Evolutionary conservation across 2,113 vertebrate species (phyloP), one percentile per base, ranked within the genome.

Genomic region (Myotis yumanensis): DNA sequence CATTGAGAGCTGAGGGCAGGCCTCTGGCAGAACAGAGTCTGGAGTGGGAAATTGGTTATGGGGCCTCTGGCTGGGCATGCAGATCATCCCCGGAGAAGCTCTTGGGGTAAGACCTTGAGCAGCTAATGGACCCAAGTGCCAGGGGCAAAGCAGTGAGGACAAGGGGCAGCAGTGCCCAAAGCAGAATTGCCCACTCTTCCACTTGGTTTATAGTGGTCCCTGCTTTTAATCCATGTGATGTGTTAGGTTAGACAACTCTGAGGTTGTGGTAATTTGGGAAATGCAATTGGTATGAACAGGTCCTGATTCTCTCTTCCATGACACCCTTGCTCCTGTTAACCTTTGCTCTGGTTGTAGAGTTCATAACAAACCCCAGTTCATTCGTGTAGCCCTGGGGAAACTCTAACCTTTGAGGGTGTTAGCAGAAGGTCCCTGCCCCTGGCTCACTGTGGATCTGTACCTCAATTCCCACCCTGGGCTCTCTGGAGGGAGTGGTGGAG

Each of bases 1-100:
- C 54, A 93, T 90, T 46, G 35, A 90, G 76, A 91, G 9, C 28
- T 51, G 28, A 95, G 82, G 81, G 62, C 10, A 86, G 57, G 35
- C 7, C 73, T 89, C 57, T 76, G 66, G 43, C 54, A 80, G 52
- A 62, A 62, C 5, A 69, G 54, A 37, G 18, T 43, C 1, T 20
- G 22, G 54, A 80, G 73, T 1, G 46, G 23, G 66, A 89, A 81
- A 85, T 57, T 62, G 35, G 57, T 59, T 57, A 18, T 32, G 32
- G 18, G 73, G 32, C 68, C 57, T 46, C 17, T 83, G 89, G 32
- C 51, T 23, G 32, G 23, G 11, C 66, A 43, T 51, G 23, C 11
- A 52, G 73, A 71, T 30, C 43, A 84, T 57, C 23, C 51, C n/a
- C 20, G 23, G 51, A 7, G 62, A 94, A 81, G 48, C 52, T 73